A percentile compares a stretch with the other conserved stretches of the same genome.
Conservation (phyloP, 2,113 vertebrate genomes). For the Callorhinus ursinus region DNA sequence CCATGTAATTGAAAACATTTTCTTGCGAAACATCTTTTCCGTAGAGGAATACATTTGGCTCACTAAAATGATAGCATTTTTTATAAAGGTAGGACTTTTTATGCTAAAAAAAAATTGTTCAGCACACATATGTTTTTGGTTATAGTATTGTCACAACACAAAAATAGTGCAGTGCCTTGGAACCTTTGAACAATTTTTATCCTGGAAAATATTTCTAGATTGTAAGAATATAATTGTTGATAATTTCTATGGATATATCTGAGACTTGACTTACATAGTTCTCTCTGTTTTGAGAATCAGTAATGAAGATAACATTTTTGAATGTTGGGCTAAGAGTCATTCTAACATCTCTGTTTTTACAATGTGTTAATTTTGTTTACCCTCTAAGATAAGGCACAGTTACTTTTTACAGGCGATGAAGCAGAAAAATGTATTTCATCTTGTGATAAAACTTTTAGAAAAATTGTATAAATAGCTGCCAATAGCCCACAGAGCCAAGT, state of each 20-base stretch:
- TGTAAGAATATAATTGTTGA: slow-evolving; percentile 1
- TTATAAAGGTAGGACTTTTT: background rate
- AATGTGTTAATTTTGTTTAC: slow-evolving; percentile 12
- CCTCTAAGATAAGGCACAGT: background rate
- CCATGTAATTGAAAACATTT: slow-evolving; percentile 11
- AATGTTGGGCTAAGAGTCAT: background rate
- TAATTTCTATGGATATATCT: background rate
- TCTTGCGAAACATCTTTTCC: background rate
- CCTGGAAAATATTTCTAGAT: background rate
- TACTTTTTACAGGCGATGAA: slow-evolving; percentile 28
- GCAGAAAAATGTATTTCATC: slow-evolving; percentile 52
- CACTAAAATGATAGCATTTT: background rate
- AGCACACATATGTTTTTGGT: background rate
- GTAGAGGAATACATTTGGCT: background rate
- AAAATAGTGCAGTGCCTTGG: background rate
- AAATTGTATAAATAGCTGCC: background rate
- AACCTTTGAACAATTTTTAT: background rate
- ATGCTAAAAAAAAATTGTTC: slow-evolving; percentile 19
- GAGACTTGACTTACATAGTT: background rate
- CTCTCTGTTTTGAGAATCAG: background rate
- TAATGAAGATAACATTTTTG: background rate
- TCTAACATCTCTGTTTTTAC: background rate
- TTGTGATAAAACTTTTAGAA: slow-evolving; percentile 52
- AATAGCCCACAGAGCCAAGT: background rate
- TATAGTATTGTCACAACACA: background rate